A percentile compares a stretch with the other conserved stretches of the same genome.
Evolutionary conservation across 2,113 vertebrate species (phyloP).

Genomic region (Scopus umbretta): DNA sequence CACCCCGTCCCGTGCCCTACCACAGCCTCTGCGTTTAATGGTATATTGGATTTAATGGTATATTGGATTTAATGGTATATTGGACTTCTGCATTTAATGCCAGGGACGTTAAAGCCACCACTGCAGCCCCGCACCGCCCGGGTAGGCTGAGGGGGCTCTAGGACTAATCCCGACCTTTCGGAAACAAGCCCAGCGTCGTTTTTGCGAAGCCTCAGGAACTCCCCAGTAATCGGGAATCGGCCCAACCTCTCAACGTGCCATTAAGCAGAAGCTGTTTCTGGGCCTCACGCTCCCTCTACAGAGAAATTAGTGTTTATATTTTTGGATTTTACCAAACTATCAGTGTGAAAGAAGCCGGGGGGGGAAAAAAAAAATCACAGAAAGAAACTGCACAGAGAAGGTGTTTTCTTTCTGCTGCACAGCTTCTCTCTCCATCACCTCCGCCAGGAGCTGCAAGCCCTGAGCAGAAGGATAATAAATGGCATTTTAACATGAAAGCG

Average conservation of each 20-base stretch:
- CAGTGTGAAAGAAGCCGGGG: neutral
- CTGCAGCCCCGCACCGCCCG: fast-evolving
- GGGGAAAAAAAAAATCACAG: neutral
- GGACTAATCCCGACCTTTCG: neutral
- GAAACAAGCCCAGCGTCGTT: neutral
- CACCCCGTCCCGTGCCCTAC: neutral
- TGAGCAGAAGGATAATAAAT: neutral
- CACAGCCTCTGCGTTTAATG: neutral
- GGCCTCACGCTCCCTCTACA: neutral
- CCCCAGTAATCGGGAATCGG: neutral
- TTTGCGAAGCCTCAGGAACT: neutral
- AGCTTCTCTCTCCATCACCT: neutral
- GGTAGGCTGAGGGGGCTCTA: neutral
- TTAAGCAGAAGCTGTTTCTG: neutral
- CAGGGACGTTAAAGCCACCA: neutral
- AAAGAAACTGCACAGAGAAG: neutral
- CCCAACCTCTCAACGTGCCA: neutral
- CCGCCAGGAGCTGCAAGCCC: fast-evolving
- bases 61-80: neutral
- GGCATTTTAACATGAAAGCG: neutral
- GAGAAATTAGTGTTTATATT: neutral
- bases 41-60: neutral
- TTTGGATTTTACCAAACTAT: neutral
- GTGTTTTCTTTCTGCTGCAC: neutral
- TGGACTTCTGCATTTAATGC: neutral